Base-by-base conservation (phyloP, 1,140 invertebrate species). In the Dolichoris vasculosae region DNA sequence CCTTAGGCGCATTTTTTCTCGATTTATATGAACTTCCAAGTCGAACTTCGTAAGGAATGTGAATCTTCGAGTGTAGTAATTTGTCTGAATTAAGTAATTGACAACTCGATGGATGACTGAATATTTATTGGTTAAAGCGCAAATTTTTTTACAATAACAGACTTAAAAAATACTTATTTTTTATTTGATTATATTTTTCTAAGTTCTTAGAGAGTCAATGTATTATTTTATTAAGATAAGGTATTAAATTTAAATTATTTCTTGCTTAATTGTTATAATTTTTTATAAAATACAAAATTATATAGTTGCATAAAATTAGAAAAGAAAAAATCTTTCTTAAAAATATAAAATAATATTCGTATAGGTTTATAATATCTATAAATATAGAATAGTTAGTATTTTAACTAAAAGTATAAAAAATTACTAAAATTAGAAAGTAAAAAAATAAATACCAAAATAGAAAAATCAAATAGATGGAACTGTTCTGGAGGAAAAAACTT, bases 31-130 rank as follows among this genome's bases (percentile, higher is more conserved):
- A 83, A 83, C 71, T 83, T 83, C 30, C 17, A 32, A 32, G 4
- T 30, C 48, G 71, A 83, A 48, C 73, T 64, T 73, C 46, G 46
- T n/a, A 73, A 30, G 83, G 77, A 80, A 84, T 80, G 83, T 64
- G 35, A 48, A 73, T 40, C 55, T 80, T 79, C 64, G 30, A 73
- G 82, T 30, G 55, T 71, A 82, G 43, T 46, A 17, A 77, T 73
- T 73, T 73, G 64, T 80, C 83, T 63, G 64, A 73, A 78, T 84
- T 38, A 23, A 51, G 82, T 84, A 84, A 84, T 84, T 67, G 82
- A 78, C 55, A 77, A 78, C 35, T 35, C 73, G 63, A 77, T 64
- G 3, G 40, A n/a, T 32, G 43, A 48, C 38, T 32, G 55, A 76
- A 76, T 83, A 83, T 76, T 73, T 55, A 71, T 71, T 46, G n/a